Percentiles rank a stretch among this genome's conserved stretches.
Conservation (phyloP, 2,888 invertebrate genomes). For the Phytoseiulus persimilis region DNA sequence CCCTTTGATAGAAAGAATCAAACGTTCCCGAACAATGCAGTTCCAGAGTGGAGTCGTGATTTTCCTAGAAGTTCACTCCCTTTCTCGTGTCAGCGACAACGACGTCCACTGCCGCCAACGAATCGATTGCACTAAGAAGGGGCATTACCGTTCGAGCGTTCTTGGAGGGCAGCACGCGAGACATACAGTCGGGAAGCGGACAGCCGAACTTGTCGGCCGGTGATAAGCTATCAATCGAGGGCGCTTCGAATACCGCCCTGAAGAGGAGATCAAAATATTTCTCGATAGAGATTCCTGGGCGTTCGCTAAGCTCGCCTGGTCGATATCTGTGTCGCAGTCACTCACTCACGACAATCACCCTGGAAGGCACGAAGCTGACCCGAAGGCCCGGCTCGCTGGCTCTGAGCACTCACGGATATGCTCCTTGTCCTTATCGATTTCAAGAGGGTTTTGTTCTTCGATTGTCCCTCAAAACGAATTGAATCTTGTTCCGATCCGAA, state of each 20-base stretch:
- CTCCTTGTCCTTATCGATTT: neutral
- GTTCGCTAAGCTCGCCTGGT: neutral
- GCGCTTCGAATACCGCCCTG: neutral
- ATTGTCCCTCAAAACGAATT: neutral
- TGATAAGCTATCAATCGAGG: neutral
- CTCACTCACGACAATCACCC: neutral
- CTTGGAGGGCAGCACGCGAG: neutral
- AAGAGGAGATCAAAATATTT: neutral
- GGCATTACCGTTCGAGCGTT: neutral
- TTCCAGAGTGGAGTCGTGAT: neutral
- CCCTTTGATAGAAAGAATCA: neutral
- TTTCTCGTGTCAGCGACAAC: neutral
- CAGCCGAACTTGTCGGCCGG: neutral
- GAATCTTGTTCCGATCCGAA: too few species aligned
- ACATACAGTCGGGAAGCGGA: neutral
- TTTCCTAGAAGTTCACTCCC: neutral
- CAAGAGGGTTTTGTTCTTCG: neutral
- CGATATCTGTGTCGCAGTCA: neutral
- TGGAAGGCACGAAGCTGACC: neutral
- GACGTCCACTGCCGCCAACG: neutral
- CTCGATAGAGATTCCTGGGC: neutral
- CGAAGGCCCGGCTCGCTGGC: neutral
- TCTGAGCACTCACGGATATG: neutral
- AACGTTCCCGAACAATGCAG: neutral
- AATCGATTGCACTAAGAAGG: neutral